These are phyloP conservation scores for Leptinotarsa lineolata DNA, from an alignment of 1,140 invertebrate genomes.

Conservation along the genomic window DNA sequence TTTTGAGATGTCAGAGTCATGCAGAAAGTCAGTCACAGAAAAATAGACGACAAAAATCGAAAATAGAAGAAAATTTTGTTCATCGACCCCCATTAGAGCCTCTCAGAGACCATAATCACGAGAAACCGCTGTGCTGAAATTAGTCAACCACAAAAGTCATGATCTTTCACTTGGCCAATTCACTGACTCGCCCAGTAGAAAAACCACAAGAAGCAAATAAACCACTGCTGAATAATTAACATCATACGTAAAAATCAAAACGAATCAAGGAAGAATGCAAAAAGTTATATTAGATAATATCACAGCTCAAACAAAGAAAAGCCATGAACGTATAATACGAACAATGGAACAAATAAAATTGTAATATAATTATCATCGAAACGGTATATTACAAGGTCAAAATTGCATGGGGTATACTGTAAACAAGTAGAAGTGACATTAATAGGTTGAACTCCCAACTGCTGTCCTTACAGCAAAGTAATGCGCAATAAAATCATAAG, in stretches of 20 bases:
- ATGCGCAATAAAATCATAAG: constrained; percentile 15
- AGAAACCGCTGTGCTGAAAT: no score
- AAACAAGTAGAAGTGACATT: constrained; percentile 22
- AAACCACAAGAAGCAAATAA: no score
- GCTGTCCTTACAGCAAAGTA: constrained; percentile 19
- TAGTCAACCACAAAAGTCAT: no score
- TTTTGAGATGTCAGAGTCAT: no score
- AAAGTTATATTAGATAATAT: constrained; percentile 32
- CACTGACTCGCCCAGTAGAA: no score
- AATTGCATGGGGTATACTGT: constrained; percentile 32
- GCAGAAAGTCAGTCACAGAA: no score
- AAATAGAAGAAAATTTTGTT: no score
- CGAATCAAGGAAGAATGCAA: constrained; percentile 4
- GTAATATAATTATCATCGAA: constrained; percentile 43
- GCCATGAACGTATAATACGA: constrained; percentile 37
- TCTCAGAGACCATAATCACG: no score
- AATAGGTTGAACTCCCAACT: constrained; percentile 3
- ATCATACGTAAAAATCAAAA: neutral
- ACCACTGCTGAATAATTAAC: neutral
- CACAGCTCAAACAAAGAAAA: constrained; percentile 36
- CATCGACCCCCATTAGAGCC: no score
- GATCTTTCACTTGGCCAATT: no score
- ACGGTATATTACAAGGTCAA: constrained; percentile 45
- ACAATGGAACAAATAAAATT: constrained; percentile 45
- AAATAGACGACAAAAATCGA: no score